Evolutionary conservation across 2,113 vertebrate genomes (phyloP).

Genomic region (Anolis sagrei): DNA sequence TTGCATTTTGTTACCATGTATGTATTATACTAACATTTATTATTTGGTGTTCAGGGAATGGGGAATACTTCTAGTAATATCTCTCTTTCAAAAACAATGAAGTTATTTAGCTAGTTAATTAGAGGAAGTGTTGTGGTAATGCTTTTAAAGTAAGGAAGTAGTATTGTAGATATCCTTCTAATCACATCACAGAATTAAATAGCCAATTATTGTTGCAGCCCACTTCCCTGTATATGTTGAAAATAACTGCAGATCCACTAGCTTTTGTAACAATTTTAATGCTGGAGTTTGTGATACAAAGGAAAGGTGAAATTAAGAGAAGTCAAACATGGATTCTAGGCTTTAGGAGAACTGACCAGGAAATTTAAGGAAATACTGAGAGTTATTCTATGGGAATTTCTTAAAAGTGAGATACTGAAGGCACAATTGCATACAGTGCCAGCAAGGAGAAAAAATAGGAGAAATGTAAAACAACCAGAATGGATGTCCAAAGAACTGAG

Average conservation of each 20-base stretch:
- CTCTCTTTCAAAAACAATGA: background rate
- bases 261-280: background rate
- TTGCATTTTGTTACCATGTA: constrained; percentile 33
- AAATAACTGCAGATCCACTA: background rate
- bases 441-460: too few relatives aligned
- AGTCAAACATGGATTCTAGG: too few relatives aligned
- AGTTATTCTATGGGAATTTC: too few relatives aligned
- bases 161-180: background rate
- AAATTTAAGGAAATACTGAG: too few relatives aligned
- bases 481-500: too few relatives aligned
- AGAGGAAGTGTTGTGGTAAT: constrained; percentile 9
- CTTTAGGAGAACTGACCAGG: too few relatives aligned
- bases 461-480: too few relatives aligned
- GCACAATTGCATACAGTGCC: too few relatives aligned
- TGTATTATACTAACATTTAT: constrained; percentile 8
- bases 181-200: background rate
- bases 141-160: constrained; percentile 2
- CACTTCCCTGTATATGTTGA: too few relatives aligned
- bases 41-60: constrained; percentile 18
- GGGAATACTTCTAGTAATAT: constrained; percentile 44
- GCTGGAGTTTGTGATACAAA: too few relatives aligned
- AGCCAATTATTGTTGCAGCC: background rate
- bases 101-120: constrained; percentile 20
- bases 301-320: too few relatives aligned
- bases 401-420: too few relatives aligned